Conservation (phyloP, 2,888 invertebrate genomes). For the Sericinus montela region DNA sequence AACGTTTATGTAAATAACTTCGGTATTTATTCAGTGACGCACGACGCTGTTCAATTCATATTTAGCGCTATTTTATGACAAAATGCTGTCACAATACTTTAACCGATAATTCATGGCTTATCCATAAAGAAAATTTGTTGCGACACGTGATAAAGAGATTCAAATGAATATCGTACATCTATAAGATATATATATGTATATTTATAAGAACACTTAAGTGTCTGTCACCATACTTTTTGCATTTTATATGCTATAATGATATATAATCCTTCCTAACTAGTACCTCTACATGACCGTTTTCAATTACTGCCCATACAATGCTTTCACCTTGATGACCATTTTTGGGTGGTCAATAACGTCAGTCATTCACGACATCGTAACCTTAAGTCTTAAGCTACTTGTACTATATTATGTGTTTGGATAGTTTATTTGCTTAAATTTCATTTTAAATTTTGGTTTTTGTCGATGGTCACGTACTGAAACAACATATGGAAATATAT, state of each 20-base stretch:
- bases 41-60: conserved; percentile 35
- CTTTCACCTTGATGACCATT: conserved; percentile 6
- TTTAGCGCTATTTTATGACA: conserved; percentile 9
- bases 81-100: conserved; percentile 4
- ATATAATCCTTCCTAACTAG: not conserved
- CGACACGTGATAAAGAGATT: not conserved
- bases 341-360: not conserved
- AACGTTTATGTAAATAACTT: conserved; percentile 32
- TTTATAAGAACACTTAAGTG: no score
- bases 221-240: no score
- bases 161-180: no score
- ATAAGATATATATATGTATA: no score
- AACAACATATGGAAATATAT: no score
- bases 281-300: not conserved
- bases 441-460: no score
- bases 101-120: not conserved
- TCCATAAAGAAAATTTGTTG: not conserved
- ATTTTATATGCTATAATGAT: no score
- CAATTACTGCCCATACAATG: not conserved
- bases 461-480: no score
- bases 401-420: no score
- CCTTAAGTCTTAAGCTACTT: not conserved
- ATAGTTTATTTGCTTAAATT: no score
- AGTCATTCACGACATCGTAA: not conserved
- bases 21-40: conserved; percentile 39